A percentile compares a stretch with the other conserved stretches of the same genome.
These are phyloP conservation scores for Stenopsyche tienmushanensis DNA, from an alignment of 1,140 invertebrate genomes.

Conservation along the genomic window DNA sequence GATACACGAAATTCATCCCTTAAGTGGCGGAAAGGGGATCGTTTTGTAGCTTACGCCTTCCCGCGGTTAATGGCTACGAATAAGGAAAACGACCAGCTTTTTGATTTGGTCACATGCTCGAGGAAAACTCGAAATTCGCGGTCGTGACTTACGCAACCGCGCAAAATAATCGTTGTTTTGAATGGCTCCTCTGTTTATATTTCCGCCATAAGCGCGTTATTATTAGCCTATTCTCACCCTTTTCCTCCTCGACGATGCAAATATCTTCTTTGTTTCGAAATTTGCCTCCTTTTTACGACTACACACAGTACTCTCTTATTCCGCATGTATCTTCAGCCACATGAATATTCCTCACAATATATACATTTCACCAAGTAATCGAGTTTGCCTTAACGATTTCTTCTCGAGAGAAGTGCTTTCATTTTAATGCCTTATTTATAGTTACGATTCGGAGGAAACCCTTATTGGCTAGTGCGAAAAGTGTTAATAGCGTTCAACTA, in stretches of 20 bases:
- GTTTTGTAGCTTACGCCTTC: background rate
- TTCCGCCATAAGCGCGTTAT: background rate
- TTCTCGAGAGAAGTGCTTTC: background rate
- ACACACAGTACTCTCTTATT: background rate
- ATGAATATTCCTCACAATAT: background rate
- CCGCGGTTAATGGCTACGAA: background rate
- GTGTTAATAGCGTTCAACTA: no score
- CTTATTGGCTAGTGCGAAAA: no score
- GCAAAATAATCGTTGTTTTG: background rate
- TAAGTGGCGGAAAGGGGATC: background rate
- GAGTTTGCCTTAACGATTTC: background rate
- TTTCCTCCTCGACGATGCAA: background rate
- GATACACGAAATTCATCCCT: background rate
- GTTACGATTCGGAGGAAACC: no score
- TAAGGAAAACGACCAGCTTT: background rate
- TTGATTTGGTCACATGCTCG: no score
- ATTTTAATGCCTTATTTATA: no score
- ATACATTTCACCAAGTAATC: background rate
- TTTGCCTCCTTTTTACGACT: background rate
- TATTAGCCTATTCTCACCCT: background rate
- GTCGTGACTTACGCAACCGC: background rate
- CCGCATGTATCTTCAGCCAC: background rate
- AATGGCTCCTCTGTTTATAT: background rate
- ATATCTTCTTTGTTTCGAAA: background rate
- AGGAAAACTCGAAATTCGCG: no score